These are phyloP conservation scores for Cololabis saira DNA, from an alignment of 2,113 vertebrate species.

Conservation along the genomic window DNA sequence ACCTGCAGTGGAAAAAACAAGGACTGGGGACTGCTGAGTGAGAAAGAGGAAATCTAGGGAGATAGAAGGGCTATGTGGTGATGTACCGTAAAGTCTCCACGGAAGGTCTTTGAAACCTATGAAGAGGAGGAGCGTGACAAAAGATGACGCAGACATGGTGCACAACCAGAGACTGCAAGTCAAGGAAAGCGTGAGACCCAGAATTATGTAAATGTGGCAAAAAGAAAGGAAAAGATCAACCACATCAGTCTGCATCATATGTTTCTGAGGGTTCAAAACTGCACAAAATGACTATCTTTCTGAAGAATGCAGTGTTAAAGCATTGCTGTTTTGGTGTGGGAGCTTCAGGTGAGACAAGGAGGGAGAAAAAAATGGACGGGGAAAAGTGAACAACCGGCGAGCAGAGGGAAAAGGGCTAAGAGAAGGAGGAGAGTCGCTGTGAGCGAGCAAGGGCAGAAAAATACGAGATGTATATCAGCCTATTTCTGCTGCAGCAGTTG, in stretches of 20 bases:
- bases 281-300: slow-evolving; percentile 28
- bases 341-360: slow-evolving; percentile 28
- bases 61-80: slow-evolving; percentile 16
- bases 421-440: neutral
- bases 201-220: slow-evolving; percentile 20
- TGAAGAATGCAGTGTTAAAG: slow-evolving; percentile 21
- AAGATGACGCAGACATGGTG: slow-evolving; percentile 1
- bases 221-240: slow-evolving; percentile 27
- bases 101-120: slow-evolving; percentile 42
- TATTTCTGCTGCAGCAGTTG: slow-evolving; percentile 70
- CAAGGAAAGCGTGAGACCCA: slow-evolving; percentile 21
- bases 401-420: neutral
- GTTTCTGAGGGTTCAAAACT: slow-evolving; percentile 19
- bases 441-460: slow-evolving; percentile 23
- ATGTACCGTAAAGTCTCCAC: slow-evolving; percentile 11
- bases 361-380: neutral
- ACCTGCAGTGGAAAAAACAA: neutral
- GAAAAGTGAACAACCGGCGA: slow-evolving; percentile 16
- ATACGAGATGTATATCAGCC: slow-evolving; percentile 46
- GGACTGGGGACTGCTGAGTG: slow-evolving; percentile 31
- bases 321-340: slow-evolving; percentile 31
- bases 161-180: slow-evolving; percentile 18
- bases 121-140: slow-evolving; percentile 11
- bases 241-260: slow-evolving; percentile 7
- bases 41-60: slow-evolving; percentile 30